Conservation (phyloP, 1,140 invertebrate genomes). For the Zelostemma sp. region DNA sequence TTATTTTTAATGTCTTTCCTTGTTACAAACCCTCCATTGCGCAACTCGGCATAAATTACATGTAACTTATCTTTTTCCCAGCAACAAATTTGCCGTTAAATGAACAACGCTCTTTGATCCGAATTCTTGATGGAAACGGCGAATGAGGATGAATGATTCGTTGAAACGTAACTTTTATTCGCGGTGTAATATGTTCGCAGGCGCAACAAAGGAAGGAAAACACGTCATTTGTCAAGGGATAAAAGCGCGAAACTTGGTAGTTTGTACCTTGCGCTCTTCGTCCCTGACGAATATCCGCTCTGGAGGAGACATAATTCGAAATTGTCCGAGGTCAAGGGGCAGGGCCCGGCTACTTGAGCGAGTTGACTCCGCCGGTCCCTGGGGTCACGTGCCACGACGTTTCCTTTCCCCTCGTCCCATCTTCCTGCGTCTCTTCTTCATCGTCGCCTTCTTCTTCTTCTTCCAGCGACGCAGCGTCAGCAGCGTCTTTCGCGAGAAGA, state of each 20-base stretch:
- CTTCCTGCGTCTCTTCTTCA: conserved; percentile 18
- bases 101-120: too few species aligned
- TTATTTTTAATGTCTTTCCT: conserved; percentile 7
- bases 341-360: conserved; percentile 68
- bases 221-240: background rate
- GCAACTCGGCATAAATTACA: too few species aligned
- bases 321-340: conserved; percentile 68
- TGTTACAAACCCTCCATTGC: background rate
- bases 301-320: conserved; percentile 67
- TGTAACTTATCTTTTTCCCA: too few species aligned
- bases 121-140: too few species aligned
- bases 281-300: conserved; percentile 63
- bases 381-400: conserved; percentile 67
- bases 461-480: conserved; percentile 4
- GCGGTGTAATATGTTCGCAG: too few species aligned
- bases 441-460: conserved; percentile 5
- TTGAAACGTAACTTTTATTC: too few species aligned
- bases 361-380: conserved; percentile 65
- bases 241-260: conserved; percentile 1
- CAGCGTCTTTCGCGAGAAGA: conserved; percentile 3
- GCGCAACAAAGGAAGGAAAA: too few species aligned
- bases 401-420: conserved; percentile 42
- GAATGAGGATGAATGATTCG: too few species aligned
- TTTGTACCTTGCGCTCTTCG: conserved; percentile 26
- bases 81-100: too few species aligned